Evolutionary conservation across 2,113 vertebrate genomes (phyloP).

Genomic region (Sinocyclocheilus anophthalmus): DNA sequence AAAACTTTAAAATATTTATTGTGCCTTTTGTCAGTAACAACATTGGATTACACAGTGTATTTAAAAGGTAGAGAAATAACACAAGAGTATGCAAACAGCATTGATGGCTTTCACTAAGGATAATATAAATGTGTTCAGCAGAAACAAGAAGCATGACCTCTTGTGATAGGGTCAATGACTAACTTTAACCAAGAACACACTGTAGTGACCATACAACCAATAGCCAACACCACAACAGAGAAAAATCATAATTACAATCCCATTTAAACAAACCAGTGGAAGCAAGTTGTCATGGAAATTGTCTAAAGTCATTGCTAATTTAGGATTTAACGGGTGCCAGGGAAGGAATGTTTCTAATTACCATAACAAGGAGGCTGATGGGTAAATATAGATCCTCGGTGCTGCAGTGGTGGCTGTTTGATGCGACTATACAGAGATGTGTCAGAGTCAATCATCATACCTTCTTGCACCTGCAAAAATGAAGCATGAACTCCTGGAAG

Average conservation of each 20-base stretch:
- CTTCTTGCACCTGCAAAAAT: slow-evolving; percentile 61
- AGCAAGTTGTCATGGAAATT: slow-evolving; percentile 52
- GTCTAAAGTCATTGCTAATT: slow-evolving; percentile 42
- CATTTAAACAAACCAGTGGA: slow-evolving; percentile 36
- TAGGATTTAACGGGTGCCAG: slow-evolving; percentile 47
- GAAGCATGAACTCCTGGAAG: slow-evolving; percentile 37
- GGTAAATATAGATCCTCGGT: slow-evolving; percentile 61
- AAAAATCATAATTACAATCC: slow-evolving; percentile 29
- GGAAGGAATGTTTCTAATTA: slow-evolving; percentile 57
- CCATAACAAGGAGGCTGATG: slow-evolving; percentile 52
- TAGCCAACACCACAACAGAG: slow-evolving; percentile 5
- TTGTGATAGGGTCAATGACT: not conserved
- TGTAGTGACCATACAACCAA: slow-evolving; percentile 1
- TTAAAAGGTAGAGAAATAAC: not conserved
- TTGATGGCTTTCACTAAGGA: not conserved
- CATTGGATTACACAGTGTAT: slow-evolving; percentile 27
- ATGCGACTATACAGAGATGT: slow-evolving; percentile 58
- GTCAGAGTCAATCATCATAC: slow-evolving; percentile 62
- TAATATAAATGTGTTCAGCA: not conserved
- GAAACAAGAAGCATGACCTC: not conserved
- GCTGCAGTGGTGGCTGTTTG: slow-evolving; percentile 56
- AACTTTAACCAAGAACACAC: not conserved
- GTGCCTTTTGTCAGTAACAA: slow-evolving; percentile 44
- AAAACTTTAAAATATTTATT: slow-evolving; percentile 53
- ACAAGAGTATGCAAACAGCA: not conserved